Conservation (phyloP, 2,113 vertebrate species). For the Lethenteron reissneri region DNA sequence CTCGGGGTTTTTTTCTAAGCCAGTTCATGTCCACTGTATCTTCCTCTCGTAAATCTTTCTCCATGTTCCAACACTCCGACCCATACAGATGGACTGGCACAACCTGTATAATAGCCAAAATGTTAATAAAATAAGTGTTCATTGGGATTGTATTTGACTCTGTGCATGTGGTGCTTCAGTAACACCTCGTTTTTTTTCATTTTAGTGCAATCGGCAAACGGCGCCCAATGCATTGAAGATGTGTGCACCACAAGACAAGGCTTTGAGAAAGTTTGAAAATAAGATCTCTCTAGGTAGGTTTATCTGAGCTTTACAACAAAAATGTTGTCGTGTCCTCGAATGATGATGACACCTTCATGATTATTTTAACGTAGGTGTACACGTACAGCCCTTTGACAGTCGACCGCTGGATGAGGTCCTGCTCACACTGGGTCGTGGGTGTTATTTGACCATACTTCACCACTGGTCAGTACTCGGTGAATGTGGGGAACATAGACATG, state of each 20-base stretch:
- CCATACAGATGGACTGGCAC: neutral
- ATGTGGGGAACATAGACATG: too few species aligned
- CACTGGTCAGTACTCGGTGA: too few species aligned
- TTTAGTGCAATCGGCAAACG: conserved; percentile 29
- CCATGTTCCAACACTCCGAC: too few species aligned
- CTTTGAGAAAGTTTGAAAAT: conserved; percentile 37
- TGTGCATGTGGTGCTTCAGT: neutral
- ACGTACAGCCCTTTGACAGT: too few species aligned
- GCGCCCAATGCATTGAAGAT: conserved; percentile 23
- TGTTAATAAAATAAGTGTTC: neutral
- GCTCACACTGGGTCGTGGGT: too few species aligned
- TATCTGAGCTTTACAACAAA: neutral
- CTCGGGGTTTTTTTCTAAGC: too few species aligned
- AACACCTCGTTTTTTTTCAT: conserved; percentile 12
- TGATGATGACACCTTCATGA: neutral
- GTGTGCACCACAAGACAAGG: conserved; percentile 35
- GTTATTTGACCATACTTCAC: too few species aligned
- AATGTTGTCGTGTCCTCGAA: conserved; percentile 3
- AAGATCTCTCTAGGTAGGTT: conserved; percentile 47
- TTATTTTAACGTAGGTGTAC: too few species aligned
- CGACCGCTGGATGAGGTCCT: too few species aligned
- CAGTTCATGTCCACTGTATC: conserved; percentile 3
- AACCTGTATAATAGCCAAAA: neutral
- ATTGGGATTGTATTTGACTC: neutral
- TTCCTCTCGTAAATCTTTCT: neutral